These are phyloP conservation scores for Crocidura indochinensis DNA, from an alignment of 2,797 vertebrate species.

Conservation along the genomic window DNA sequence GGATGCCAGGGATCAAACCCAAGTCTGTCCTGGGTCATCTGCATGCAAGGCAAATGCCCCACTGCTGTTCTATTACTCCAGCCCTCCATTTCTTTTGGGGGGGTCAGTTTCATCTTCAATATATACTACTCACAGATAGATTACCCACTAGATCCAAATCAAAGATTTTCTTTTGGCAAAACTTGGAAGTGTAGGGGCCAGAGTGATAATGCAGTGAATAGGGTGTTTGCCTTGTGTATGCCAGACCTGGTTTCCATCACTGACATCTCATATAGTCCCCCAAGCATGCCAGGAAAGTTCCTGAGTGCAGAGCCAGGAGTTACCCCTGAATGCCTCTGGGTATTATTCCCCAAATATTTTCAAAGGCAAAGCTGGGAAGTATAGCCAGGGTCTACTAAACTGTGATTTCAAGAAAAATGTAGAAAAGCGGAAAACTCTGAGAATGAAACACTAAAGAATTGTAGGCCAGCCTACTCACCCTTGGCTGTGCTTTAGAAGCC, in stretches of 20 bases:
- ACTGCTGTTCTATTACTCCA: too few relatives aligned
- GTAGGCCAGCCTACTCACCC: not conserved
- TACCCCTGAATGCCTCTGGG: too few relatives aligned
- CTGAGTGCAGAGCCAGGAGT: too few relatives aligned
- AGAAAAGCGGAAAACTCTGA: not conserved
- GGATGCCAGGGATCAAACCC: too few relatives aligned
- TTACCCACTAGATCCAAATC: not conserved
- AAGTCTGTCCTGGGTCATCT: too few relatives aligned
- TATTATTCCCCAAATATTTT: too few relatives aligned
- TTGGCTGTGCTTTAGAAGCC: not conserved
- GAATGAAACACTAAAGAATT: slow-evolving; percentile 28
- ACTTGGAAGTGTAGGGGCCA: not conserved
- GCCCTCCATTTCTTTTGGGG: not conserved
- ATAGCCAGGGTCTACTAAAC: not conserved
- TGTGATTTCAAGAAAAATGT: slow-evolving; percentile 6
- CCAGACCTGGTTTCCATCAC: too few relatives aligned
- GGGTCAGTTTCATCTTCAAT: slow-evolving; percentile 38
- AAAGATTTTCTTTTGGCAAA: not conserved
- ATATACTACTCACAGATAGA: slow-evolving; percentile 42
- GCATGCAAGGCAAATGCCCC: too few relatives aligned
- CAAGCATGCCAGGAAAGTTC: too few relatives aligned
- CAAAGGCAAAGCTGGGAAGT: not conserved
- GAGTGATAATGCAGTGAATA: too few relatives aligned
- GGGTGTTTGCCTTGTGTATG: too few relatives aligned
- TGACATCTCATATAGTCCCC: too few relatives aligned